phyloP scores from a whole-genome alignment of 2,797 vertebrate species.

The Pipistrellus kuhlii region DNA sequence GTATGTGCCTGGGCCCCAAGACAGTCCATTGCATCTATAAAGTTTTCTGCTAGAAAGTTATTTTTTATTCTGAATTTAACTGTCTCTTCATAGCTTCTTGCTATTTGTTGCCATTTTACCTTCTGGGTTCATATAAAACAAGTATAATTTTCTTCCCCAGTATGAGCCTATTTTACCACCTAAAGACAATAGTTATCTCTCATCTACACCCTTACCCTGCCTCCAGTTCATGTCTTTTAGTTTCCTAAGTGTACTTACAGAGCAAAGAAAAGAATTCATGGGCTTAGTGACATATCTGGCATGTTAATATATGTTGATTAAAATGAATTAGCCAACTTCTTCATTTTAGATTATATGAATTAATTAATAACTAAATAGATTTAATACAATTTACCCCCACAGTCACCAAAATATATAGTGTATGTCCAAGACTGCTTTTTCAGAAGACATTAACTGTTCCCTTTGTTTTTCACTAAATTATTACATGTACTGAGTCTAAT shows the following conservation, averaged over 20 bases:
- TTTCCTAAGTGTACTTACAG: not conserved
- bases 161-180: not conserved
- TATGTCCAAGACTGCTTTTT: not conserved
- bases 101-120: not conserved
- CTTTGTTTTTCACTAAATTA: not conserved
- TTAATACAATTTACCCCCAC: conserved; percentile 9
- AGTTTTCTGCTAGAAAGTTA: conserved; percentile 16
- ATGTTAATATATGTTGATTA: conserved; percentile 32
- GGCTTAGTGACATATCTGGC: not conserved
- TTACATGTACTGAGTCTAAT: not conserved
- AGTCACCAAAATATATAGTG: not conserved
- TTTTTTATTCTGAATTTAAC: conserved; percentile 55
- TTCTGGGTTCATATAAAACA: not conserved
- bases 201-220: not conserved
- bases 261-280: conserved; percentile 1
- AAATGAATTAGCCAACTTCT: conserved; percentile 10
- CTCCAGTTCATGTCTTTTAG: not conserved
- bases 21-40: not conserved
- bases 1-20: not conserved
- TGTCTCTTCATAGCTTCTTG: not conserved
- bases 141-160: not conserved
- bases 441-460: conserved; percentile 7
- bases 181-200: not conserved
- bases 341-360: conserved; percentile 37
- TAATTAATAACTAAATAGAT: conserved; percentile 23